A percentile compares a stretch with the other conserved stretches of the same genome.
phyloP scores from a whole-genome alignment of 2,797 vertebrate genomes.

The Calcarius lapponicus region DNA sequence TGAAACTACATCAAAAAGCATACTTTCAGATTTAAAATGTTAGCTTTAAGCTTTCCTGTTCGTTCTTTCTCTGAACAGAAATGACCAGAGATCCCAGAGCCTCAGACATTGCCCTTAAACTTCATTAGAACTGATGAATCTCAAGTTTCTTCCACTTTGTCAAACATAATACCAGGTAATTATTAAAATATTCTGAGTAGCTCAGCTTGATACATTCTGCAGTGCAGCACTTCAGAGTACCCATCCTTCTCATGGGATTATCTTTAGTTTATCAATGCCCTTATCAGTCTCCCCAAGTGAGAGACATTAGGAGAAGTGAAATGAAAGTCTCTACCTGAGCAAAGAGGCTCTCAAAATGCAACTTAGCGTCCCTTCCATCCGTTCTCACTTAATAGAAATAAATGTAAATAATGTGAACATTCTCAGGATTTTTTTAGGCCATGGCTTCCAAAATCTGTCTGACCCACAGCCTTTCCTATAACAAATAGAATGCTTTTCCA shows the following conservation, averaged over 20 bases:
- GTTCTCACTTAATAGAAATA: background rate
- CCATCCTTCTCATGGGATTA: background rate
- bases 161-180: background rate
- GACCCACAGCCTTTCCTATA: accelerated
- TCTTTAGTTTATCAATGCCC: accelerated
- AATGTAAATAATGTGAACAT: background rate
- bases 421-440: background rate
- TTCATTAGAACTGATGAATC: background rate
- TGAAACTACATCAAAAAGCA: background rate
- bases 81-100: background rate
- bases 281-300: background rate
- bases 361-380: background rate
- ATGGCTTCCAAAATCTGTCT: background rate
- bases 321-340: background rate
- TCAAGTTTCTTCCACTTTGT: background rate
- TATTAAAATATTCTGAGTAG: background rate
- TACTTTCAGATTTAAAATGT: background rate
- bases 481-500: background rate
- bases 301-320: background rate
- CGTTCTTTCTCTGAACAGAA: background rate
- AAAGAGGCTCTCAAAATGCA: background rate
- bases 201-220: background rate
- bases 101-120: background rate
- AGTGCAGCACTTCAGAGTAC: background rate
- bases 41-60: background rate